Conservation (phyloP, 53 echinoderm and acorn worm genomes). For the Temnopleurus reevesii region DNA sequence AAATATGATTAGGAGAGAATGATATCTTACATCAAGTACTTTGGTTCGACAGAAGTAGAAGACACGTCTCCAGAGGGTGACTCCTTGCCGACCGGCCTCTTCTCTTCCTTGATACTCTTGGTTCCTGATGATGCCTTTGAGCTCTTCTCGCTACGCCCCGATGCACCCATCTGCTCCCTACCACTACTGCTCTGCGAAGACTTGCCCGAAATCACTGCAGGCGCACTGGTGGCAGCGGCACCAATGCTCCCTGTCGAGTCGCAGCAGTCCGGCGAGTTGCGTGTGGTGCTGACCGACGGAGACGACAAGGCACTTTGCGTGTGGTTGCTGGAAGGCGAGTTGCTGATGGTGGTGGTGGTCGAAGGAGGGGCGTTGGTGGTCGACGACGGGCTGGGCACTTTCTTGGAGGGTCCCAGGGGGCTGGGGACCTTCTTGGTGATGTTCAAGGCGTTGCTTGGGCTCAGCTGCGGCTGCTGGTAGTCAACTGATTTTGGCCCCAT, state of each 20-base stretch:
- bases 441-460: conserved; percentile 9
- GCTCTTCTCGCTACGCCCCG: conserved; percentile 22
- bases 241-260: conserved; percentile 35
- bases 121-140: neutral
- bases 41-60: conserved; percentile 74
- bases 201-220: neutral
- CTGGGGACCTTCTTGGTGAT: conserved; percentile 38
- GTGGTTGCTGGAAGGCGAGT: conserved; percentile 52
- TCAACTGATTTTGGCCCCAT: conserved; percentile 13
- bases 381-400: conserved; percentile 48
- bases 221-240: neutral
- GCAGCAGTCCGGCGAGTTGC: conserved; percentile 74
- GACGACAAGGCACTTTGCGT: conserved; percentile 71
- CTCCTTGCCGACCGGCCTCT: conserved; percentile 57
- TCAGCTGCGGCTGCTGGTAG: conserved; percentile 29
- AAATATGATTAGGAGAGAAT: no score
- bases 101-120: conserved; percentile 1
- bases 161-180: neutral
- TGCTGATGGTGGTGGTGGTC: conserved; percentile 61
- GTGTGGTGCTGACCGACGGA: conserved; percentile 84
- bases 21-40: conserved; percentile 70
- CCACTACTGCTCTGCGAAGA: neutral
- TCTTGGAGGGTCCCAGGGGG: conserved; percentile 26
- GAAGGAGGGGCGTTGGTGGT: conserved; percentile 60
- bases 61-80: conserved; percentile 74